A percentile compares a stretch with the other conserved stretches of the same genome.
These are phyloP conservation scores for Syngnathus scovelli DNA, from an alignment of 2,113 vertebrate genomes.

Conservation along the genomic window DNA sequence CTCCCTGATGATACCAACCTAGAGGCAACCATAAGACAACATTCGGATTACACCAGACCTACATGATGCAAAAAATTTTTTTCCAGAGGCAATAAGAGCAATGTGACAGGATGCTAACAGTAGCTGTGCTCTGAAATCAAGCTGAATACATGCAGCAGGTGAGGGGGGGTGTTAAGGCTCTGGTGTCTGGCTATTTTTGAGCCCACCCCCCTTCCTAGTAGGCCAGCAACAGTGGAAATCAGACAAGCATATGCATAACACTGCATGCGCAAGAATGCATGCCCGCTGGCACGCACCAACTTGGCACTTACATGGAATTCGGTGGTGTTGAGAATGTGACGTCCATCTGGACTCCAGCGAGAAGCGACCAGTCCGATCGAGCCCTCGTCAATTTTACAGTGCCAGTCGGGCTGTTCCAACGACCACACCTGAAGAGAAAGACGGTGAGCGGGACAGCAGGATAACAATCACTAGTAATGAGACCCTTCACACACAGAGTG, in stretches of 20 bases:
- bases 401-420: conserved; percentile 91
- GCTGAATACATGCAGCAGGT: conserved; percentile 63
- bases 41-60: conserved; percentile 23
- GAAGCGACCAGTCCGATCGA: conserved; percentile 91
- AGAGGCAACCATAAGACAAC: neutral
- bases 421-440: conserved; percentile 84
- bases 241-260: conserved; percentile 49
- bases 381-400: conserved; percentile 96
- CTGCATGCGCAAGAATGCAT: conserved; percentile 39
- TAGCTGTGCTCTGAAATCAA: conserved; percentile 54
- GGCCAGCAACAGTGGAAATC: conserved; percentile 75
- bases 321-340: conserved; percentile 96
- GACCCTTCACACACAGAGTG: conserved; percentile 3
- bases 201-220: conserved; percentile 61
- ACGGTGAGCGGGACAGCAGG: conserved; percentile 11
- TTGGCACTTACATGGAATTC: conserved; percentile 92
- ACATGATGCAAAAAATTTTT: conserved; percentile 24
- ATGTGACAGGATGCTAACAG: conserved; percentile 64
- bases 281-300: conserved; percentile 45
- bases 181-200: conserved; percentile 74
- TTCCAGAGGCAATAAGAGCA: conserved; percentile 40
- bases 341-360: conserved; percentile 94
- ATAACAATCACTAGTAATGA: conserved; percentile 14
- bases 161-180: conserved; percentile 41
- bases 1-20: neutral